Percentiles rank a stretch among this genome's conserved stretches.
Evolutionary conservation across 2,797 vertebrate genomes (phyloP).

Genomic region (Macropus fuliginosus): DNA sequence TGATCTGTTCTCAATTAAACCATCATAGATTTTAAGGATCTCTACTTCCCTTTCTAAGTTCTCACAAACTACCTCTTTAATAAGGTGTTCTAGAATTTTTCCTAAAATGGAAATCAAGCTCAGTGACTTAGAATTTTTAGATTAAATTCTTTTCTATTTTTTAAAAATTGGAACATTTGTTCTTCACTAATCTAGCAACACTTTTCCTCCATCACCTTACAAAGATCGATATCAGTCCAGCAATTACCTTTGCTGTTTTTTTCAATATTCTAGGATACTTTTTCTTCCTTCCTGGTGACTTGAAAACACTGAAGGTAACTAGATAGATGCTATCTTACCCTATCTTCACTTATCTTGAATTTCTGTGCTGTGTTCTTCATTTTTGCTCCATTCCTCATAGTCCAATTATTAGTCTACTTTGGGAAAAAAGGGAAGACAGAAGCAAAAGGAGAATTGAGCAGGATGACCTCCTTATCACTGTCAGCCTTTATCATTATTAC

Average conservation of each 20-base stretch:
- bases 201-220: neutral
- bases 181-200: neutral
- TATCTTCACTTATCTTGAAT: neutral
- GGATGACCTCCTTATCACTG: neutral
- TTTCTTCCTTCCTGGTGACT: neutral
- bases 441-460: neutral
- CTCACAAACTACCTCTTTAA: neutral
- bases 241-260: neutral
- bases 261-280: neutral
- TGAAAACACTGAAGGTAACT: neutral
- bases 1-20: neutral
- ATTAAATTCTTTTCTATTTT: neutral
- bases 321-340: neutral
- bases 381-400: neutral
- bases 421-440: neutral
- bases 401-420: neutral
- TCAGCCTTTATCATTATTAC: neutral
- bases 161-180: neutral
- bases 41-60: neutral
- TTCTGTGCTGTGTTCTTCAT: neutral
- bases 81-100: neutral
- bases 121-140: neutral
- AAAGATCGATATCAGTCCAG: neutral
- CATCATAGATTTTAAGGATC: neutral
- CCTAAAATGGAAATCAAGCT: neutral